Percentiles rank a stretch among this genome's conserved stretches.
Conservation (phyloP, 2,888 invertebrate species). For the Caenorhabditis plicata region DNA sequence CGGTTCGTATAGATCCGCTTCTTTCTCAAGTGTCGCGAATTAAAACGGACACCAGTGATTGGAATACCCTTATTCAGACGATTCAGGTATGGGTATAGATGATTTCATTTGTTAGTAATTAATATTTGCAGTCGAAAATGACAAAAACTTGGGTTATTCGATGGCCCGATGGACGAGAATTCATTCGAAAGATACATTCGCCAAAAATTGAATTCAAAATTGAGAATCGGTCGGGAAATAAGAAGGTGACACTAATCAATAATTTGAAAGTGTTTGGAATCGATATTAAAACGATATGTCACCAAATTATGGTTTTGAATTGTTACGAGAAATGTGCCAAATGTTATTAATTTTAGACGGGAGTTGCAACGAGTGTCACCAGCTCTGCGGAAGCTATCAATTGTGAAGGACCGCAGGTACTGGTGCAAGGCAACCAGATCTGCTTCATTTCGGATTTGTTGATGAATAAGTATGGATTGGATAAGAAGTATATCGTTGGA, state of each 20-base stretch:
- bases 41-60: slow-evolving; percentile 27
- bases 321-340: background rate
- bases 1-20: slow-evolving; percentile 38
- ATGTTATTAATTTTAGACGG: slow-evolving; percentile 72
- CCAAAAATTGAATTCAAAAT: slow-evolving; percentile 37
- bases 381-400: slow-evolving; percentile 75
- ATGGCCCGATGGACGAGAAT: slow-evolving; percentile 49
- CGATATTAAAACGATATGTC: slow-evolving; percentile 70
- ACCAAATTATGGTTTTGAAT: slow-evolving; percentile 33
- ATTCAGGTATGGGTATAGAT: no score
- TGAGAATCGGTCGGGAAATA: slow-evolving; percentile 61
- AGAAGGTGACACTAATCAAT: slow-evolving; percentile 81
- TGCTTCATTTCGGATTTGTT: slow-evolving; percentile 31
- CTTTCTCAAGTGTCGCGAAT: slow-evolving; percentile 24
- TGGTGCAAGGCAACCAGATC: slow-evolving; percentile 63
- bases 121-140: slow-evolving; percentile 43
- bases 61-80: slow-evolving; percentile 44
- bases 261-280: slow-evolving; percentile 87
- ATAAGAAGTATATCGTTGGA: slow-evolving; percentile 60
- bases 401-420: slow-evolving; percentile 60
- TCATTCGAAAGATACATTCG: slow-evolving; percentile 33
- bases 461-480: slow-evolving; percentile 46
- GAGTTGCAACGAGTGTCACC: slow-evolving; percentile 83
- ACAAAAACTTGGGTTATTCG: slow-evolving; percentile 50
- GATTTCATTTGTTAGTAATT: no score